Evolutionary conservation across 2,113 vertebrate genomes (phyloP), one percentile per base, ranked within the genome.

Genomic region (Phocoena sinus): DNA sequence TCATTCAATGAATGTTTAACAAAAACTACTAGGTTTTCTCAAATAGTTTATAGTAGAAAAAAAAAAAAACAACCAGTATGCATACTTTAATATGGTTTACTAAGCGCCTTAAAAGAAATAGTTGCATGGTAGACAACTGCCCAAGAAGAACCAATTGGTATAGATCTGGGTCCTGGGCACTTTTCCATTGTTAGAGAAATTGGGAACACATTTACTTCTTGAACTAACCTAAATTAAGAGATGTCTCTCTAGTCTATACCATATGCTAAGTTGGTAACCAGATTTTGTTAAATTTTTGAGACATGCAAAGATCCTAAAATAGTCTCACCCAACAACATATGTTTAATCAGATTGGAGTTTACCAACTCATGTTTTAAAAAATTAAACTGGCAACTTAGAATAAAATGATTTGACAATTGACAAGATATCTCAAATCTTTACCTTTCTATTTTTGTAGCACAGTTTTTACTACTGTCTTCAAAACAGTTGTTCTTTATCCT

Each of bases 311-410:
- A 70, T 73, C 50, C 95, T 95, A 60, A 97, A 95, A 94, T 94
- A 89, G 2, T 80, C 47, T 93, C 67, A 62, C 58, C n/a, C 50
- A 86, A 76, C n/a, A 50, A 85, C 36, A 50, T 91, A 89, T 83
- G 36, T 63, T 85, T 95, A 89, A 89, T 96, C 58, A 83, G 28
- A 89, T 56, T 92, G 20, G 15, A 73, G 65, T 89, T 86, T 86
- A 88, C 33, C 26, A 95, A 88, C 26, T 92, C 63, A 83, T 56
- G 18, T 62, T 95, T 93, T 74, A 91, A 97, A 96, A 96, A 67
- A 33, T 91, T 77, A 83, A 91, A 92, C n/a, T 93, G 31, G 38
- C 23, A 92, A 58, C 10, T 83, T 87, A 88, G n/a, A 80, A 84
- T 82, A 94, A 79, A 91, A 95, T 17, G 56, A 58, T 67, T 68